Evolutionary conservation across 2,888 invertebrate genomes (phyloP).

Genomic region (Papilio demoleus): DNA sequence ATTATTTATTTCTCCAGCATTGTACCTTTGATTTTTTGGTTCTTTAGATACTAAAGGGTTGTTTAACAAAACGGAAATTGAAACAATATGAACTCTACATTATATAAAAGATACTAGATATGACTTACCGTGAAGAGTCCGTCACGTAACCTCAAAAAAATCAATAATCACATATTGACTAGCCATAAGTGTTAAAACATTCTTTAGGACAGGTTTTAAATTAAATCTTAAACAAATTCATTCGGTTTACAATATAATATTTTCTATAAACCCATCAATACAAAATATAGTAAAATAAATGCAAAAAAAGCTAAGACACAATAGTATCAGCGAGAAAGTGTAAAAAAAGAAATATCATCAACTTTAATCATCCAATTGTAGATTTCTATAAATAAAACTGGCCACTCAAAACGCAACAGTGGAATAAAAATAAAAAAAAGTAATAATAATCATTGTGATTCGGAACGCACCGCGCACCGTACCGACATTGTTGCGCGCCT

Average conservation of each 20-base stretch:
- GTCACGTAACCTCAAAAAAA: too few species aligned
- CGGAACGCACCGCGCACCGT: slow-evolving; percentile 40
- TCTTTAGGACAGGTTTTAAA: background rate
- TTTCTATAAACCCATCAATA: too few species aligned
- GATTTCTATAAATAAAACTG: slow-evolving; percentile 30
- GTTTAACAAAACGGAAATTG: too few species aligned
- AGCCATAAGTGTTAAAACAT: too few species aligned
- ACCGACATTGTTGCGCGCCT: slow-evolving; percentile 54
- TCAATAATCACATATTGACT: too few species aligned
- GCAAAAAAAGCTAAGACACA: background rate
- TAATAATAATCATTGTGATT: slow-evolving; percentile 32
- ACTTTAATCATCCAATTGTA: slow-evolving; percentile 26
- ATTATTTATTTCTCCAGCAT: too few species aligned
- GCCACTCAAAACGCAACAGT: slow-evolving; percentile 17
- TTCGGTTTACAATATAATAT: background rate
- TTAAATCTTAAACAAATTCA: too few species aligned
- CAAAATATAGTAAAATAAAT: background rate
- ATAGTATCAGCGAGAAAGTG: background rate
- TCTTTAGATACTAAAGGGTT: too few species aligned
- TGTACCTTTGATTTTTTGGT: too few species aligned
- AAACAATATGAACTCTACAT: too few species aligned
- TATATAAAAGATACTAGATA: too few species aligned
- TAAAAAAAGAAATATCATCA: slow-evolving; percentile 11
- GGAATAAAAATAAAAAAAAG: slow-evolving; percentile 30
- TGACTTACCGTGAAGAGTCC: too few species aligned